Evolutionary conservation across 2,113 vertebrate species (phyloP).

Genomic region (Neogale vison): DNA sequence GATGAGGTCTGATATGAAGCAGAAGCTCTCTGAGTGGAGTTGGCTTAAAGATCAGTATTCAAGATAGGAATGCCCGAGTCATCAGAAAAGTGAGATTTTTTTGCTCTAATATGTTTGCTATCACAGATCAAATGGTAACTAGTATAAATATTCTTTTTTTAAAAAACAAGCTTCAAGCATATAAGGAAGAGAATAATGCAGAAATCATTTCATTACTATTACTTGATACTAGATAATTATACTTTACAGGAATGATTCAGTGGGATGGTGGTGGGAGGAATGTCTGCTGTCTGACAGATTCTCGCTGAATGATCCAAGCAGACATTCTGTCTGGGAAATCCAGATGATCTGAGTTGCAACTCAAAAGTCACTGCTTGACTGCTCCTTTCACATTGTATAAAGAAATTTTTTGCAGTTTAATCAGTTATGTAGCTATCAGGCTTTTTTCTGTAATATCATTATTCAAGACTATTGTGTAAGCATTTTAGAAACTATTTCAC

Average conservation of each 20-base stretch:
- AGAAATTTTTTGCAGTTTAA: background rate
- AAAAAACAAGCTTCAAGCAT: background rate
- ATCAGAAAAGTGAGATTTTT: background rate
- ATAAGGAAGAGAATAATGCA: constrained; percentile 16
- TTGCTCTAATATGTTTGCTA: constrained; percentile 17
- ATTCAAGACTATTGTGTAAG: background rate
- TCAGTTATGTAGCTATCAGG: background rate
- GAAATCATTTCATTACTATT: constrained; percentile 40
- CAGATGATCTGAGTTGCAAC: background rate
- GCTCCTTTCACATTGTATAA: background rate
- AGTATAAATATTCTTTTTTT: constrained; percentile 34
- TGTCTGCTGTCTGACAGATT: constrained; percentile 31
- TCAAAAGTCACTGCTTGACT: background rate
- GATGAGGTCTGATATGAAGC: background rate
- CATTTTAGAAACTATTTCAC: constrained; percentile 7
- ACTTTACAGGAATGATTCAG: constrained; percentile 50
- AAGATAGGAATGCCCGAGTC: background rate
- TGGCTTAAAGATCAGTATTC: background rate
- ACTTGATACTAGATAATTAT: constrained; percentile 49
- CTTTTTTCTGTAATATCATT: background rate
- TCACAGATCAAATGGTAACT: background rate
- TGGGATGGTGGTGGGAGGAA: constrained; percentile 19
- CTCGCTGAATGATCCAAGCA: constrained; percentile 6
- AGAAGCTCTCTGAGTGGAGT: background rate
- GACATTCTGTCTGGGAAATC: background rate